Evolutionary conservation across 2,113 vertebrate genomes (phyloP).

Genomic region (Petroica traversi): DNA sequence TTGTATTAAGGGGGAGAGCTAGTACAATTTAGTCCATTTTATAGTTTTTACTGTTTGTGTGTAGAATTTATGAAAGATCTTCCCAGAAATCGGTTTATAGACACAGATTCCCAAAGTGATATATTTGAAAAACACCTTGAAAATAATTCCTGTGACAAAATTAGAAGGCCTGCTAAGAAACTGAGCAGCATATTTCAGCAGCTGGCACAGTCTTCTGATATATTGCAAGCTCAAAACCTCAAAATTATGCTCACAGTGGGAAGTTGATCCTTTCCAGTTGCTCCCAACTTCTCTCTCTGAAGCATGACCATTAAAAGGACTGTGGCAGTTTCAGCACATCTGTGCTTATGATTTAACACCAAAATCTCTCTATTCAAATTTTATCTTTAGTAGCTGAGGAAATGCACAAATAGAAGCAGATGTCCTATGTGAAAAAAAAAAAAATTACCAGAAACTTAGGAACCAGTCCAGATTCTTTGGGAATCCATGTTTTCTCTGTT

Average conservation of each 20-base stretch:
- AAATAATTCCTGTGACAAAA: neutral
- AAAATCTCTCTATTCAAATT: neutral
- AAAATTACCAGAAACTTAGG: neutral
- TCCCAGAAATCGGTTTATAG: neutral
- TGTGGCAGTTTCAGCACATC: neutral
- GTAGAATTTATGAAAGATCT: neutral
- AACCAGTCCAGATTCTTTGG: neutral
- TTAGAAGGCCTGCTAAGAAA: constrained; percentile 6
- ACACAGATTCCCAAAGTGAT: neutral
- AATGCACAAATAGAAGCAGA: neutral
- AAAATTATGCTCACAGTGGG: neutral
- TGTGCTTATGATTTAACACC: neutral
- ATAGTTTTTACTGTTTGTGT: neutral
- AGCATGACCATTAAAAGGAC: neutral
- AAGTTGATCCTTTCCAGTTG: neutral
- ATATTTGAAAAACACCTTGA: neutral
- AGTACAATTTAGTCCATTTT: neutral
- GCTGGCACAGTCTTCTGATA: neutral
- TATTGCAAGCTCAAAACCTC: neutral
- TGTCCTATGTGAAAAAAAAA: neutral
- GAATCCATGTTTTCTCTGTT: neutral
- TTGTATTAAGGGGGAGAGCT: neutral
- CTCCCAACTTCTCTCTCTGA: neutral
- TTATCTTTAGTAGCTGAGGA: neutral
- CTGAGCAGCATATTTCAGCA: neutral